These are phyloP conservation scores for Polyommatus iphigenia DNA, from an alignment of 2,888 invertebrate species.

Conservation along the genomic window DNA sequence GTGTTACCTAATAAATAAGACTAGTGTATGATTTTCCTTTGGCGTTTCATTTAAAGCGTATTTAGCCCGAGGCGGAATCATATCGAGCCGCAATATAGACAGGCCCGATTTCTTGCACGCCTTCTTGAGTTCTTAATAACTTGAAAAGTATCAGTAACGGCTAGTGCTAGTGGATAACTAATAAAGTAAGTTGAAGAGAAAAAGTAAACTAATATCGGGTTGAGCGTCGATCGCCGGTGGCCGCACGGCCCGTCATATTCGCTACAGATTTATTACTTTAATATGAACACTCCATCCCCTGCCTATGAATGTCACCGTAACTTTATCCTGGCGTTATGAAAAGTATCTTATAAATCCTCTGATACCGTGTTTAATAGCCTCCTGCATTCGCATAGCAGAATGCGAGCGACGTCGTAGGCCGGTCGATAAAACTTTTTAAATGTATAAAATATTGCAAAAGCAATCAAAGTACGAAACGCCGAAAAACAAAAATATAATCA, in stretches of 20 bases:
- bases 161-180: conserved; percentile 71
- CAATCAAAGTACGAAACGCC: conserved; percentile 35
- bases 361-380: conserved; percentile 10
- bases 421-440: neutral
- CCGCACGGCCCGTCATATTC: conserved; percentile 48
- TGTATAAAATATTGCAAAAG: conserved; percentile 35
- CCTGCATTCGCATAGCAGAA: neutral
- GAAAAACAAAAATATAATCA: conserved; percentile 67
- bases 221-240: conserved; percentile 56
- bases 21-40: neutral
- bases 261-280: conserved; percentile 75
- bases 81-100: conserved; percentile 41
- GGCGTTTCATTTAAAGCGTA: conserved; percentile 28
- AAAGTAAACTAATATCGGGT: conserved; percentile 81
- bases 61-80: neutral
- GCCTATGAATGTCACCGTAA: conserved; percentile 56
- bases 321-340: conserved; percentile 49
- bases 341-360: conserved; percentile 37
- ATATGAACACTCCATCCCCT: conserved; percentile 58
- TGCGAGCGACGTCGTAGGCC: neutral
- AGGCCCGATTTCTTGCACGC: conserved; percentile 46
- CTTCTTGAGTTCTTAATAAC: conserved; percentile 69
- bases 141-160: conserved; percentile 71
- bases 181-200: conserved; percentile 79
- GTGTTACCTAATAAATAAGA: no score